Evolutionary conservation across 2,888 invertebrate genomes (phyloP), one percentile per base, ranked within the genome.

Genomic region (Limenitis camilla): DNA sequence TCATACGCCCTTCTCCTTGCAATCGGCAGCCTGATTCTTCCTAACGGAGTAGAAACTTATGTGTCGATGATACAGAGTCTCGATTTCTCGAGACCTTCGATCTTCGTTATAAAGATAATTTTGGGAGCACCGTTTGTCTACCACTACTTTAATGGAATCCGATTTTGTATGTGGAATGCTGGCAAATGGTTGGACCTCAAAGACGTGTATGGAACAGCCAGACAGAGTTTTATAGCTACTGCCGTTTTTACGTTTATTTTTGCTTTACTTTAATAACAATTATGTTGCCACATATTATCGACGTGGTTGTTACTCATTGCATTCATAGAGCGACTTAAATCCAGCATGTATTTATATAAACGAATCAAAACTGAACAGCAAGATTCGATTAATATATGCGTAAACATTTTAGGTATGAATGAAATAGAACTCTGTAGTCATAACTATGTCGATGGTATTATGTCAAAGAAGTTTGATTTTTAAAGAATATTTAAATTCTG

Each of bases 1-100:
- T 44, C 53, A 0, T 81, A 77, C 59, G 74, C 77, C 0, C 5
- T 79, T 0, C 4, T 72, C 2, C 52, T 85, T 2, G 64, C 79
- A 0, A 66, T 66, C 0, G 78, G 76, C 0, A 55, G 79, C 0
- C 49, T 85, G 31, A 78, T 81, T 51, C 62, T 83, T 0, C 60
- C 79, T 0, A 77, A 81, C 29, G 86, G 85, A 0, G 62, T 82
- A 0, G 79, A 83, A 11, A 72, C 79, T 0, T 76, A 74, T 51
- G 76, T 81, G 0, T 71, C 71, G 0, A 70, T 81, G 11, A 78
- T 85, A 9, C 84, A 85, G 53, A 80, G 78, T 44, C 50, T 83
- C 8, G 65, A 82, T 41, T 31, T 85, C 1, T 68, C 74, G 0
- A 9, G 57, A 1, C 11, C 64, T 0, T 29, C 58, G 0, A 59